phyloP scores from a whole-genome alignment of 2,888 invertebrate genomes.

The Buathra laborator region DNA sequence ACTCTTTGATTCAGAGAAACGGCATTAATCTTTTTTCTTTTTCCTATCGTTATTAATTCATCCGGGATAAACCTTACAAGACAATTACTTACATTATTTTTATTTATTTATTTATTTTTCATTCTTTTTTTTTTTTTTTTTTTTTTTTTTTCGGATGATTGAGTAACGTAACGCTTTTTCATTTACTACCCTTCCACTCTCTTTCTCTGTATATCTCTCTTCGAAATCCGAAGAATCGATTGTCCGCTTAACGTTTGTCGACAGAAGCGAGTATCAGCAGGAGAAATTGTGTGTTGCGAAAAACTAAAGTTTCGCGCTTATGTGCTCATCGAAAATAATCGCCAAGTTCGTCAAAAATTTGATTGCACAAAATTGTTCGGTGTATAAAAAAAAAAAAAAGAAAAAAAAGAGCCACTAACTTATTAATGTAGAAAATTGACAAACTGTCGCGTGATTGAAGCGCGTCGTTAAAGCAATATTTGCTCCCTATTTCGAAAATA shows the following conservation, averaged over 20 bases:
- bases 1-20: not conserved
- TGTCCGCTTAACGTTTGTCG: not conserved
- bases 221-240: not conserved
- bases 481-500: not conserved
- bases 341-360: constrained; percentile 1
- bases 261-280: constrained; percentile 36
- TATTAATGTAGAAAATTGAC: not conserved
- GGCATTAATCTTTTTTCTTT: not conserved
- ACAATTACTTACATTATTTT: not conserved
- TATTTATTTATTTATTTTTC: too few species aligned
- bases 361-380: not conserved
- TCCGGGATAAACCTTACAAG: not conserved
- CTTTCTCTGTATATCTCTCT: constrained; percentile 6
- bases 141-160: not conserved
- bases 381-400: not conserved
- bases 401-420: not conserved
- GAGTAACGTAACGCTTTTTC: not conserved
- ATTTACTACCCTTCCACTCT: constrained; percentile 50
- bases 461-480: not conserved
- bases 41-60: not conserved
- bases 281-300: not conserved
- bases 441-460: not conserved
- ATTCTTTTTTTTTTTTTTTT: not conserved
- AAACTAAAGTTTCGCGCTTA: not conserved
- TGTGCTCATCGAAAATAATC: not conserved